These are phyloP conservation scores for Takifugu flavidus DNA, from an alignment of 2,113 vertebrate species.

Conservation along the genomic window DNA sequence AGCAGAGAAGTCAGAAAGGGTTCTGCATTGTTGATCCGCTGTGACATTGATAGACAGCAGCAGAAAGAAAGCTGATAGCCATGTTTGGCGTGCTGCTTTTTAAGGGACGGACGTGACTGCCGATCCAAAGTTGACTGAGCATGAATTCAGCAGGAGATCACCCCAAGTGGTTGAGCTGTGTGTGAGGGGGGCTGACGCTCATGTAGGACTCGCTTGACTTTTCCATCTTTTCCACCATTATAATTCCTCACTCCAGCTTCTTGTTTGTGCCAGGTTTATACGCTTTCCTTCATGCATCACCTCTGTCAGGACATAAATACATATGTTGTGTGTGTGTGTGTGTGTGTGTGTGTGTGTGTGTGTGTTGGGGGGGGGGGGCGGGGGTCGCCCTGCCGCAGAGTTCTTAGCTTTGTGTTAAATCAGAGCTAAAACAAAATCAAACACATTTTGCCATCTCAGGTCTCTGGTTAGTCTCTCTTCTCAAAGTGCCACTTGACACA, in stretches of 20 bases:
- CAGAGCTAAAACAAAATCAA: conserved; percentile 49
- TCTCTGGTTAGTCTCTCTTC: conserved; percentile 49
- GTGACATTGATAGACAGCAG: conserved; percentile 82
- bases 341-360: too few relatives aligned
- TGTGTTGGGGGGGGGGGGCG: too few relatives aligned
- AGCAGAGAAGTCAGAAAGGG: conserved; percentile 62
- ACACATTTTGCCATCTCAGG: conserved; percentile 30
- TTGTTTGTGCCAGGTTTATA: conserved; percentile 41
- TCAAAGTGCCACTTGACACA: conserved; percentile 48
- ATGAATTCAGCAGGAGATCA: conserved; percentile 72
- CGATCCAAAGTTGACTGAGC: conserved; percentile 75
- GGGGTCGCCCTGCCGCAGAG: not conserved
- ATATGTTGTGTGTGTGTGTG: not conserved
- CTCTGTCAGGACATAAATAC: conserved; percentile 7
- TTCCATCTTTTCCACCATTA: conserved; percentile 45
- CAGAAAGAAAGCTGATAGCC: conserved; percentile 80
- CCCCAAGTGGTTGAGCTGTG: conserved; percentile 64
- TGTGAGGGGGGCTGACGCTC: conserved; percentile 59
- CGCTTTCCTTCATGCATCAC: conserved; percentile 24
- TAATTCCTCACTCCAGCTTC: conserved; percentile 48
- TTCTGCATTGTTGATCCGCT: conserved; percentile 83
- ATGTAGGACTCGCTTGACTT: conserved; percentile 59
- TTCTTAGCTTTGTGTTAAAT: conserved; percentile 51
- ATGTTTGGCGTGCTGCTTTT: conserved; percentile 77
- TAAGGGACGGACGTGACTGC: conserved; percentile 77